These are phyloP conservation scores for Operophtera brumata DNA, from an alignment of 2,888 invertebrate genomes.

Conservation along the genomic window DNA sequence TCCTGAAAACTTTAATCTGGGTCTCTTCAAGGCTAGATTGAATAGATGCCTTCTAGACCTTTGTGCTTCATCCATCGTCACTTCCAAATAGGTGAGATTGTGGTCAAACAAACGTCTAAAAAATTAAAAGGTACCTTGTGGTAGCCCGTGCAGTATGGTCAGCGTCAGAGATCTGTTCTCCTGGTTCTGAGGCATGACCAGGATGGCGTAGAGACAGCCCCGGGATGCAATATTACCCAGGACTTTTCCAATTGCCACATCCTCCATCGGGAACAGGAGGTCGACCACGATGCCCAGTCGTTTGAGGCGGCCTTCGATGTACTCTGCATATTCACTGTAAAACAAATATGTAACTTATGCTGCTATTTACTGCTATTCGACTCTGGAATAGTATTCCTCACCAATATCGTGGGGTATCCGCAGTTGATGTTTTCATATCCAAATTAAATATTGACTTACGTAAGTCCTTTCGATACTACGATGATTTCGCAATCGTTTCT, in stretches of 20 bases:
- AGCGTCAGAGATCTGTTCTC: conserved; percentile 92
- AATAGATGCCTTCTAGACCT: too few relatives aligned
- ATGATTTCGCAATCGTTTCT: conserved; percentile 95
- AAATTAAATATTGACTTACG: conserved; percentile 83
- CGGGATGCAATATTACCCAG: conserved; percentile 92
- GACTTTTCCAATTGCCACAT: conserved; percentile 87
- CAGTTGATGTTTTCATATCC: too few relatives aligned
- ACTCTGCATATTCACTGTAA: conserved; percentile 91
- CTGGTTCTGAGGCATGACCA: conserved; percentile 92
- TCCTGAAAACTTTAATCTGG: too few relatives aligned
- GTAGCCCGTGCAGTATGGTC: conserved; percentile 93
- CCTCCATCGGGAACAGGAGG: conserved; percentile 94
- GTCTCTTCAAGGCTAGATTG: too few relatives aligned
- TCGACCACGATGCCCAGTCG: conserved; percentile 90
- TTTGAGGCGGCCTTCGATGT: conserved; percentile 90
- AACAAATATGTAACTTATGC: neutral
- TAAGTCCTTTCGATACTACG: conserved; percentile 89
- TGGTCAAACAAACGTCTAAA: too few relatives aligned
- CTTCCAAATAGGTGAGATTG: too few relatives aligned
- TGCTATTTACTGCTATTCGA: too few relatives aligned
- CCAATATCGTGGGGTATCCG: too few relatives aligned
- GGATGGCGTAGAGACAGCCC: conserved; percentile 94
- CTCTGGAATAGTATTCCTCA: too few relatives aligned
- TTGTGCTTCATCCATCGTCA: too few relatives aligned
- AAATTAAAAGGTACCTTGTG: conserved; percentile 84